Evolutionary conservation across 2,888 invertebrate genomes (phyloP).

Genomic region (Conchocele bisecta): DNA sequence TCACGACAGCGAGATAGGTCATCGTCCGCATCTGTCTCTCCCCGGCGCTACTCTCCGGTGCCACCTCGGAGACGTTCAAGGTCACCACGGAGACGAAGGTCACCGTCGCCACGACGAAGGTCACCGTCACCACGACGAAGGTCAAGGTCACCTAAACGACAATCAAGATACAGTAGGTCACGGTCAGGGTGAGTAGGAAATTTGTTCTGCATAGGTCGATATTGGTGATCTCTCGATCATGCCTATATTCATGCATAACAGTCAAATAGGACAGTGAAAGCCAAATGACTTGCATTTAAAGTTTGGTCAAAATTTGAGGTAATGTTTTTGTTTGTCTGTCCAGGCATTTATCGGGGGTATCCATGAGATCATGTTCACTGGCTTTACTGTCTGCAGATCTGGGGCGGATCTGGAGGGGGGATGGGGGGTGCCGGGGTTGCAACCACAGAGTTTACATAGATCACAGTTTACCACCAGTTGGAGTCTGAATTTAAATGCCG

Average conservation of each 20-base stretch:
- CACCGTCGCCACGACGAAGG: conserved; percentile 43
- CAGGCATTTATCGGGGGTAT: conserved; percentile 16
- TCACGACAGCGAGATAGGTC: conserved; percentile 35
- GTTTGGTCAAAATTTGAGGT: no score
- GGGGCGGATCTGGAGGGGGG: background rate
- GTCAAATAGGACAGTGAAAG: no score
- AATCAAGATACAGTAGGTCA: background rate
- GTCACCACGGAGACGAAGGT: conserved; percentile 52
- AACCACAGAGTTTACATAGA: no score
- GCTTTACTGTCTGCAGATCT: background rate
- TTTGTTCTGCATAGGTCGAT: no score
- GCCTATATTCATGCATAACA: no score
- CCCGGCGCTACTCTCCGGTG: conserved; percentile 34
- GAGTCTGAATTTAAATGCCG: no score
- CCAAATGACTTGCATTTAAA: no score
- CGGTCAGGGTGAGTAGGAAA: background rate
- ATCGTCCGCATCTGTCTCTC: conserved; percentile 39
- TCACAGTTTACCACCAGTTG: no score
- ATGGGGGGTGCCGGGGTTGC: no score
- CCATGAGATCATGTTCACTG: conserved; percentile 13
- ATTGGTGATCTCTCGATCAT: no score
- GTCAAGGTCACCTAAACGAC: conserved; percentile 25
- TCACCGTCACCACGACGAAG: no score
- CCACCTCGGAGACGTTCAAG: conserved; percentile 46
- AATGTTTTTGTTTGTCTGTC: no score